Percentiles rank a stretch among this genome's conserved stretches.
Conservation (phyloP, 2,113 vertebrate genomes). For the Thermophis baileyi region DNA sequence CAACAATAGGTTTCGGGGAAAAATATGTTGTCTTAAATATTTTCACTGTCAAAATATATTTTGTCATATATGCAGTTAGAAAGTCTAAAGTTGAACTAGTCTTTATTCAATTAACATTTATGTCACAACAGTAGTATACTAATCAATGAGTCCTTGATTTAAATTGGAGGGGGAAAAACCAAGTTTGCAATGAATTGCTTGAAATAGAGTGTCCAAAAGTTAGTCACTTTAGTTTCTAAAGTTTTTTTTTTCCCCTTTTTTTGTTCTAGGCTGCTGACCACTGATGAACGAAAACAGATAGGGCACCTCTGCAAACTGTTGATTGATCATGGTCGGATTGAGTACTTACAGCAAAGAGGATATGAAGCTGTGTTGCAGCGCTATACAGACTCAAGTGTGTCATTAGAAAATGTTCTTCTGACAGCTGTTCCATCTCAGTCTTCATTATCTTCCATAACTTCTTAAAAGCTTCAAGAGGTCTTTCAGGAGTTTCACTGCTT, state of each 20-base stretch:
- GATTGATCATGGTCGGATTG: slow-evolving; percentile 83
- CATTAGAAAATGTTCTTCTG: slow-evolving; percentile 92
- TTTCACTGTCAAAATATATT: slow-evolving; percentile 2
- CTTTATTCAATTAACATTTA: neutral
- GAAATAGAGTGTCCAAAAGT: neutral
- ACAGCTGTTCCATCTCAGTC: slow-evolving; percentile 75
- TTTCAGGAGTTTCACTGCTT: neutral
- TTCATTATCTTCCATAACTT: slow-evolving; percentile 33
- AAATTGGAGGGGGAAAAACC: neutral
- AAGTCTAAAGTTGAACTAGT: neutral
- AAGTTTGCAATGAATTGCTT: neutral
- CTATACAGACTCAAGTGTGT: slow-evolving; percentile 77
- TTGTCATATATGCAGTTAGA: neutral
- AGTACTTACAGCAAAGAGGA: slow-evolving; percentile 79
- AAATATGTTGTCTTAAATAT: neutral
- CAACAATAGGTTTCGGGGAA: neutral
- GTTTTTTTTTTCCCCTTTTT: slow-evolving; percentile 16
- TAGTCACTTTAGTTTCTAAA: slow-evolving; percentile 1
- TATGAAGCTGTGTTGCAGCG: slow-evolving; percentile 72
- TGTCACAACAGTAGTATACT: neutral
- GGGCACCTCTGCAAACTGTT: slow-evolving; percentile 87
- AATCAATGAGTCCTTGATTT: neutral
- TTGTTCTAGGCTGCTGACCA: slow-evolving; percentile 71
- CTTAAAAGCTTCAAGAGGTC: slow-evolving; percentile 33
- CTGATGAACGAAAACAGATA: slow-evolving; percentile 77